These are phyloP conservation scores for Epinephelus malabaricus DNA, from an alignment of 2,797 vertebrate genomes.

Conservation along the genomic window DNA sequence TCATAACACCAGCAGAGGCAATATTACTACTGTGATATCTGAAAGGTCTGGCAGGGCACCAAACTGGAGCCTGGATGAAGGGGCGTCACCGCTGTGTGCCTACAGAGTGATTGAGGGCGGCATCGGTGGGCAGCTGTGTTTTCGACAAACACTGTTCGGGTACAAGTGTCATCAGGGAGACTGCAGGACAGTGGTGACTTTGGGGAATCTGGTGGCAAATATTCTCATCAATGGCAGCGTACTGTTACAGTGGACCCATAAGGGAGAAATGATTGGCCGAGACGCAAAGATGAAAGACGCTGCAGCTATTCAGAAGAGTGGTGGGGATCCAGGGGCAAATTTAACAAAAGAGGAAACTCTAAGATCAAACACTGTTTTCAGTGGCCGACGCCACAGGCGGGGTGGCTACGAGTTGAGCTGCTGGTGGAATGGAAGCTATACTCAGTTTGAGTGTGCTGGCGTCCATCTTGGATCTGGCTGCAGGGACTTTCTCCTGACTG, in stretches of 20 bases:
- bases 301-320: conserved; percentile 20
- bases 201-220: conserved; percentile 89
- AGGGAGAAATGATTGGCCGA: conserved; percentile 8
- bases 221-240: conserved; percentile 93
- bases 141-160: conserved; percentile 86
- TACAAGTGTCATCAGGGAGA: conserved; percentile 86
- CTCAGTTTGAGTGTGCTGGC: conserved; percentile 93
- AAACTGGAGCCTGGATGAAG: conserved; percentile 43
- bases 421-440: conserved; percentile 97
- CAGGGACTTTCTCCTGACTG: conserved; percentile 92
- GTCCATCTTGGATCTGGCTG: conserved; percentile 92
- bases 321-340: conserved; percentile 32
- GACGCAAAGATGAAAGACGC: conserved; percentile 11
- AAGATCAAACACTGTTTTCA: conserved; percentile 59
- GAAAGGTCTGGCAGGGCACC: conserved; percentile 49
- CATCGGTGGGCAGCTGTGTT: conserved; percentile 88
- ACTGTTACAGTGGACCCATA: conserved; percentile 91
- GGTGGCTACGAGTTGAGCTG: conserved; percentile 92
- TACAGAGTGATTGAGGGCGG: conserved; percentile 89
- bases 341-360: conserved; percentile 32
- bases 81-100: conserved; percentile 87
- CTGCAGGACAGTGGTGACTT: conserved; percentile 87
- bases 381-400: conserved; percentile 74
- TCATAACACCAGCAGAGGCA: conserved; percentile 59
- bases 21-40: conserved; percentile 57